These are phyloP conservation scores for Triplophysa yarkandensis DNA, from an alignment of 2,797 vertebrate genomes.

Conservation along the genomic window DNA sequence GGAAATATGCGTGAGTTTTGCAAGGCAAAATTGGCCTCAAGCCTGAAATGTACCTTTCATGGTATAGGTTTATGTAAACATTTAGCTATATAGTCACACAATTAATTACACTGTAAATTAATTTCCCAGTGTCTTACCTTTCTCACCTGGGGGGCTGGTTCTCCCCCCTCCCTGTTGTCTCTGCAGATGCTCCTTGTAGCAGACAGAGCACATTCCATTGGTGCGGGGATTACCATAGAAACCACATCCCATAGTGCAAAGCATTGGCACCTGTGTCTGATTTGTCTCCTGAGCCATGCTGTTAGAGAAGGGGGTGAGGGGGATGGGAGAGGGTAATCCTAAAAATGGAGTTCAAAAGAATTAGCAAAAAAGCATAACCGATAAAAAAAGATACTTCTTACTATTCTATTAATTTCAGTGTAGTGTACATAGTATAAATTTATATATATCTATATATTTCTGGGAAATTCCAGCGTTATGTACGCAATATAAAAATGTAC, in stretches of 20 bases:
- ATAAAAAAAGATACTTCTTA: too few relatives aligned
- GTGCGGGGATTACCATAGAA: constrained; percentile 91
- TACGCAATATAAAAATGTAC: too few relatives aligned
- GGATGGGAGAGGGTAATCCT: constrained; percentile 77
- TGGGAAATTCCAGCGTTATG: too few relatives aligned
- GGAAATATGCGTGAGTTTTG: too few relatives aligned
- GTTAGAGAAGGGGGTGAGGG: constrained; percentile 66
- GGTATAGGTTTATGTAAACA: background rate
- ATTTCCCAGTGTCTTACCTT: constrained; percentile 68
- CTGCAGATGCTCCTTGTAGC: constrained; percentile 91
- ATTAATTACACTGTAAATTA: too few relatives aligned
- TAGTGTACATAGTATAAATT: too few relatives aligned
- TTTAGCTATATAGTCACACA: too few relatives aligned
- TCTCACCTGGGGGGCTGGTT: constrained; percentile 83
- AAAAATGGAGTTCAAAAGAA: constrained; percentile 65
- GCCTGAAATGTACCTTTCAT: background rate
- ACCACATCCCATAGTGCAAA: constrained; percentile 89
- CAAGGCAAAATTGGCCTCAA: too few relatives aligned
- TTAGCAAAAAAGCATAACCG: background rate
- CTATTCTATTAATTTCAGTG: too few relatives aligned
- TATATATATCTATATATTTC: too few relatives aligned
- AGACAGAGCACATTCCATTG: constrained; percentile 92
- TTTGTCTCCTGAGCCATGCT: constrained; percentile 93
- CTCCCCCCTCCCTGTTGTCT: constrained; percentile 87
- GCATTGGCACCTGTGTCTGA: constrained; percentile 90